A percentile compares a stretch with the other conserved stretches of the same genome.
phyloP scores from a whole-genome alignment of 1,140 invertebrate species.

The Pogonus chalceus region DNA sequence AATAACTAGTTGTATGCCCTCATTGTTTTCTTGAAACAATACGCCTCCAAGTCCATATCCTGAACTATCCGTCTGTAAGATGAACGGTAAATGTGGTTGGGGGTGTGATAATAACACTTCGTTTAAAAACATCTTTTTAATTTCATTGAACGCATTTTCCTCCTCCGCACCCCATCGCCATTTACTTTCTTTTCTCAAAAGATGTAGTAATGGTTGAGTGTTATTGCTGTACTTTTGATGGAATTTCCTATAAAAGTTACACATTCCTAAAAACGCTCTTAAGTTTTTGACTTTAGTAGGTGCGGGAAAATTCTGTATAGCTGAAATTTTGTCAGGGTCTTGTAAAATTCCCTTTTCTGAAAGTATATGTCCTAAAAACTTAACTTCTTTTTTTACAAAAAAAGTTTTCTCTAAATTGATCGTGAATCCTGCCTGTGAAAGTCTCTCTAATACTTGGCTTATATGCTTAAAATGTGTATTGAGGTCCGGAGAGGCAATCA shows the following conservation, averaged over 20 bases:
- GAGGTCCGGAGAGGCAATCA: slow-evolving; percentile 17
- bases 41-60: slow-evolving; percentile 18
- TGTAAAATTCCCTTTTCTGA: slow-evolving; percentile 11
- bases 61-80: slow-evolving; percentile 19
- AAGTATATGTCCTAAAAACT: slow-evolving; percentile 21
- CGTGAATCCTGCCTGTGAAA: slow-evolving; percentile 20
- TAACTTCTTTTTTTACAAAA: slow-evolving; percentile 15
- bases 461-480: slow-evolving; percentile 22
- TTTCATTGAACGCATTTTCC: not conserved
- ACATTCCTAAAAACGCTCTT: not conserved
- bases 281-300: not conserved
- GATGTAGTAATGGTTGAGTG: not conserved
- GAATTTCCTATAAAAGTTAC: not conserved
- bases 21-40: slow-evolving; percentile 18
- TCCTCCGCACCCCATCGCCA: not conserved
- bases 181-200: not conserved
- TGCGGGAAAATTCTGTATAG: not conserved
- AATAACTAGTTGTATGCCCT: slow-evolving; percentile 17
- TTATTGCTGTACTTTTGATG: not conserved
- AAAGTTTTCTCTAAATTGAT: slow-evolving; percentile 18
- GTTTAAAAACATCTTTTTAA: not conserved
- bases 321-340: slow-evolving; percentile 4
- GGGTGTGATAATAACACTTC: not conserved
- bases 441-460: slow-evolving; percentile 12
- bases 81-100: slow-evolving; percentile 12